These are phyloP conservation scores for Drosophila neoperkinsi DNA, from an alignment of 2,888 invertebrate genomes.

Conservation along the genomic window DNA sequence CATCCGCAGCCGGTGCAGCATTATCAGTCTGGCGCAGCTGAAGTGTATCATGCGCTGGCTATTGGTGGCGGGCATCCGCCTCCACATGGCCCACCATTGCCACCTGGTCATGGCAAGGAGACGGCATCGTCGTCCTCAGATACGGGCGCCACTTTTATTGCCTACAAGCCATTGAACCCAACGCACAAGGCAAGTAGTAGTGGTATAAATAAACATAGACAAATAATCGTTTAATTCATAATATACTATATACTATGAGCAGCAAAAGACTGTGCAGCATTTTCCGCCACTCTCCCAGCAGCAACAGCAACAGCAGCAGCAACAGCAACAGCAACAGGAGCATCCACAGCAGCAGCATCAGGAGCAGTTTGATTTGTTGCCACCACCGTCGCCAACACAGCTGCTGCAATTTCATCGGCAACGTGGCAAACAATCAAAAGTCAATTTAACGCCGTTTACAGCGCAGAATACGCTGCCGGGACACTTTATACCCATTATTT, in stretches of 20 bases:
- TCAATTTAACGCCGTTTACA: slow-evolving; percentile 86
- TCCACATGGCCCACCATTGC: slow-evolving; percentile 58
- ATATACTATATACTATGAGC: slow-evolving; percentile 33
- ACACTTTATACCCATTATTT: slow-evolving; percentile 86
- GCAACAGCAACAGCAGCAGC: slow-evolving; percentile 43
- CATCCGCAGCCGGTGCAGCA: slow-evolving; percentile 33
- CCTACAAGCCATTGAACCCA: slow-evolving; percentile 72
- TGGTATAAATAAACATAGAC: slow-evolving; percentile 54
- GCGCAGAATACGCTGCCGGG: slow-evolving; percentile 87
- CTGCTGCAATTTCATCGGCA: slow-evolving; percentile 65
- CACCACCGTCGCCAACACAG: slow-evolving; percentile 35
- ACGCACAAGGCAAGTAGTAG: slow-evolving; percentile 72
- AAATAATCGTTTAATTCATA: slow-evolving; percentile 67
- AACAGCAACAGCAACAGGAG: slow-evolving; percentile 41
- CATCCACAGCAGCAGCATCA: slow-evolving; percentile 37
- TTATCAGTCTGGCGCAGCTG: slow-evolving; percentile 74
- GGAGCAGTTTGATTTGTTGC: slow-evolving; percentile 64
- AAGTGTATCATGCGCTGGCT: slow-evolving; percentile 77
- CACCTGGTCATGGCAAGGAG: slow-evolving; percentile 63
- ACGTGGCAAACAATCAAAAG: slow-evolving; percentile 83
- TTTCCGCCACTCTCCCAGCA: slow-evolving; percentile 75
- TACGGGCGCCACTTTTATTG: slow-evolving; percentile 67
- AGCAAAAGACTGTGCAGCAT: slow-evolving; percentile 83
- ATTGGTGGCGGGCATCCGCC: slow-evolving; percentile 46
- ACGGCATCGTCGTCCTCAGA: slow-evolving; percentile 45